phyloP scores from a whole-genome alignment of 2,888 invertebrate genomes.

The Scaptomyza cyrtandrae region DNA sequence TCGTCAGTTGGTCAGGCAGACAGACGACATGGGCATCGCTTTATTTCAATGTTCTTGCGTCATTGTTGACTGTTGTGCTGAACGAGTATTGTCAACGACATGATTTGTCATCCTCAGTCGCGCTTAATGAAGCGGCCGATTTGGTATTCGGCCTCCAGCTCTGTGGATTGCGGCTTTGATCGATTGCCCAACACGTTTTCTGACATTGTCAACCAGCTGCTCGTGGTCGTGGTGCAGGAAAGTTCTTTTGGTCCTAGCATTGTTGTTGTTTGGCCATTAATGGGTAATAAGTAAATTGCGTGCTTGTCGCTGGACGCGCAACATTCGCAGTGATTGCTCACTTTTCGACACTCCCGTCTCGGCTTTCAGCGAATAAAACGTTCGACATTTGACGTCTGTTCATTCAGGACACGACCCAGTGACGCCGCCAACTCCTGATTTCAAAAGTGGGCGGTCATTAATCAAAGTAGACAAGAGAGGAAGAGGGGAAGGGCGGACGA shows the following conservation, averaged over 20 bases:
- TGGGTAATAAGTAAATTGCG: conserved; percentile 82
- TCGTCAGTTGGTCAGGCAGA: conserved; percentile 19
- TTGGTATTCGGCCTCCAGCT: conserved; percentile 33
- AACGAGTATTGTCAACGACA: conserved; percentile 72
- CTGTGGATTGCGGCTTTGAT: conserved; percentile 66
- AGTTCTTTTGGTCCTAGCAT: conserved; percentile 21
- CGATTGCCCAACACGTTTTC: conserved; percentile 73
- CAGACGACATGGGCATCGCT: conserved; percentile 47
- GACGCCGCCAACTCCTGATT: conserved; percentile 29
- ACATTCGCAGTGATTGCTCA: conserved; percentile 79
- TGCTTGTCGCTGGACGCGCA: conserved; percentile 66
- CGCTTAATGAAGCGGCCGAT: conserved; percentile 62
- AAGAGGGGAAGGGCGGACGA: background rate
- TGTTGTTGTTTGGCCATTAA: conserved; percentile 67
- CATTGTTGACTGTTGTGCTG: conserved; percentile 60
- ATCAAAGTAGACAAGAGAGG: conserved; percentile 60
- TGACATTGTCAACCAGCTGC: conserved; percentile 36
- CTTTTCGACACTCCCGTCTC: conserved; percentile 70
- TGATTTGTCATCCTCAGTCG: conserved; percentile 74
- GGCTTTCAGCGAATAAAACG: conserved; percentile 26
- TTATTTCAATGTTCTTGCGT: conserved; percentile 56
- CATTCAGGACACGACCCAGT: conserved; percentile 40
- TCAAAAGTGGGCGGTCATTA: conserved; percentile 58
- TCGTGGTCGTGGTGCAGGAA: conserved; percentile 1
- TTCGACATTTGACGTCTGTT: conserved; percentile 51